phyloP scores from a whole-genome alignment of 2,888 invertebrate genomes.

The Craniophora ligustri region DNA sequence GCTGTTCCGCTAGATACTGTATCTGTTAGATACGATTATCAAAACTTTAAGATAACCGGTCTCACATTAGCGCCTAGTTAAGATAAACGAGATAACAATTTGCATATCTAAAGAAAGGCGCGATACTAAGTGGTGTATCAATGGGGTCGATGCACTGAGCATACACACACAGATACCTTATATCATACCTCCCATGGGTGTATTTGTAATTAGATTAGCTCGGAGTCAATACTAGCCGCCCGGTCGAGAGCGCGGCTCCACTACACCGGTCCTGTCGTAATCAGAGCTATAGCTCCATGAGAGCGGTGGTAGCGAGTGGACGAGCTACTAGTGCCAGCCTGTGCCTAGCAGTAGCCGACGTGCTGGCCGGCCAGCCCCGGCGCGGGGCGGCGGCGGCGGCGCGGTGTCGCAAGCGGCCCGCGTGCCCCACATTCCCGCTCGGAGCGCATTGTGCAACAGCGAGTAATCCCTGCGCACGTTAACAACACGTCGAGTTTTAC shows the following conservation, averaged over 20 bases:
- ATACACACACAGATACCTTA: constrained; percentile 28
- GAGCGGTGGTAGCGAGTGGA: background rate
- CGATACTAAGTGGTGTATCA: constrained; percentile 72
- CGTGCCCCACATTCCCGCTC: constrained; percentile 22
- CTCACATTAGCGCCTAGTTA: constrained; percentile 85
- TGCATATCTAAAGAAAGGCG: constrained; percentile 81
- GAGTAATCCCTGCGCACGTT: constrained; percentile 16
- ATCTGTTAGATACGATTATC: constrained; percentile 85
- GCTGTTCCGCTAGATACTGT: constrained; percentile 75
- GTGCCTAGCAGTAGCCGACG: no score
- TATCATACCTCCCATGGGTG: constrained; percentile 32
- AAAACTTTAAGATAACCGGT: constrained; percentile 81
- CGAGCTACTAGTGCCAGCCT: background rate
- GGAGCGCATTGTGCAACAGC: constrained; percentile 26
- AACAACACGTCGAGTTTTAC: background rate
- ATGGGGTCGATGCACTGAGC: constrained; percentile 75
- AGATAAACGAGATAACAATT: constrained; percentile 87
- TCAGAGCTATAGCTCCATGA: background rate
- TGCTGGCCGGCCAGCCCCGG: background rate
- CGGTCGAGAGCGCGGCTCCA: background rate
- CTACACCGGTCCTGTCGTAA: background rate
- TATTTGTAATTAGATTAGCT: constrained; percentile 41
- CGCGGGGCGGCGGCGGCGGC: background rate
- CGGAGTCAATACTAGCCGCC: constrained; percentile 2
- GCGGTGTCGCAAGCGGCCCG: constrained; percentile 23